Base-by-base conservation (phyloP, 2,113 vertebrate genomes). In the Anarhynchus alexandrinus region DNA sequence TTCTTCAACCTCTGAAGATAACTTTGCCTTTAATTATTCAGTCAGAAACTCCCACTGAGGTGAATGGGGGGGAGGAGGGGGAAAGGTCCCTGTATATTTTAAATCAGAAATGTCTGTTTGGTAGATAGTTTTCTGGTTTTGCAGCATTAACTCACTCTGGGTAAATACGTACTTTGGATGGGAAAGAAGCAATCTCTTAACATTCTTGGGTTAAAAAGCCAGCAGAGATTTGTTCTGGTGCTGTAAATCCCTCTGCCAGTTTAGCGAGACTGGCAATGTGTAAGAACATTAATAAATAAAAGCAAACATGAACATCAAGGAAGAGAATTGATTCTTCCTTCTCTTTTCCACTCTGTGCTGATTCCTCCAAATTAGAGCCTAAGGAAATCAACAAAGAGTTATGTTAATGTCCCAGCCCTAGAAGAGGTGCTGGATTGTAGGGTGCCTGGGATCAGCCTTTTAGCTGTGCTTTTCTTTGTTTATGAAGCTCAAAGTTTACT, bases 221-320 rank as follows among this genome's bases (percentile, higher is more conserved):
- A 69, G 34, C 32, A 42, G 73, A 89, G 86, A 73, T 94, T 93
- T 93, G 21, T 79, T 92, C 57, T 94, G 65, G 65, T 67, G 38
- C 73, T 90, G 66, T 86, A 91, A 94, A 96, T 95, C 55, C 34
- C 34, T 85, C 45, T 89, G 52, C 66, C 43, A 85, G 42, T 89
- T 97, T 74, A 93, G 32, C 19, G 54, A 93, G 71, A 69, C 45
- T 84, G 69, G 57, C 40, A 94, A 76, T 19, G 40, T 82, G 43
- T 89, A 76, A 94, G 61, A 89, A 92, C 59, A 62, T 88, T 86
- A 88, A 80, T 83, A 92, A 93, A 95, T 87, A 79, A 94, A 97
- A 91, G 78, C 45, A 95, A 97, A 82, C 38, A 80, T 88, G 89
- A 93, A 62, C 59, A 89, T 77, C 54, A 90, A 89, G 81, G 49